Conservation (phyloP, 2,797 vertebrate species). For the Pangasius mekongensis region DNA sequence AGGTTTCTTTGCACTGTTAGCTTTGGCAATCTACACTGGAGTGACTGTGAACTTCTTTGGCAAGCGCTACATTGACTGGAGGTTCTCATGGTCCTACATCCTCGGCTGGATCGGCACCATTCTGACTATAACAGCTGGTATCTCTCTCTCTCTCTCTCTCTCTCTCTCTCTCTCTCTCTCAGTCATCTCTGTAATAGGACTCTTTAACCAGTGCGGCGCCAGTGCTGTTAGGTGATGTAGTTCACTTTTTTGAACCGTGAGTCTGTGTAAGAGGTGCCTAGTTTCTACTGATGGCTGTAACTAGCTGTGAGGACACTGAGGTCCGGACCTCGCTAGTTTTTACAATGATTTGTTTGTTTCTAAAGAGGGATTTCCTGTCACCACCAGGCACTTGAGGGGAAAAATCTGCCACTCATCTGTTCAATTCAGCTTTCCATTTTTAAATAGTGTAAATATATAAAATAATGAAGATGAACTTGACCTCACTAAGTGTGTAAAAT, state of each 20-base stretch:
- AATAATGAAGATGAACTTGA: not conserved
- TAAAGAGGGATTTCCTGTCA: not conserved
- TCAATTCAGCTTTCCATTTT: not conserved
- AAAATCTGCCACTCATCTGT: not conserved
- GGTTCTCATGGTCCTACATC: constrained; percentile 88
- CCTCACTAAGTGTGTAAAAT: not conserved
- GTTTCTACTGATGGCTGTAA: not conserved
- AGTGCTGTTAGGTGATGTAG: not conserved
- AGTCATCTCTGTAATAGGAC: not conserved
- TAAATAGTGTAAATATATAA: not conserved
- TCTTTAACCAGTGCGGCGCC: not conserved
- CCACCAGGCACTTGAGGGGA: not conserved
- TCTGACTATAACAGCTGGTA: constrained; percentile 81
- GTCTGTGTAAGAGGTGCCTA: not conserved
- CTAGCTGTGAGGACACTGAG: not conserved
- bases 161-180: not conserved
- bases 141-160: not conserved
- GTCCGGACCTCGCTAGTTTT: not conserved
- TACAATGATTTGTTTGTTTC: not conserved
- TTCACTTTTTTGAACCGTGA: not conserved
- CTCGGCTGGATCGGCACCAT: constrained; percentile 83
- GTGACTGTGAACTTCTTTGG: constrained; percentile 82
- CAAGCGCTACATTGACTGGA: constrained; percentile 80
- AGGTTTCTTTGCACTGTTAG: constrained; percentile 84
- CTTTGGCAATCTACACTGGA: constrained; percentile 80